Evolutionary conservation across 2,113 vertebrate species (phyloP).

Genomic region (Acinonyx jubatus): DNA sequence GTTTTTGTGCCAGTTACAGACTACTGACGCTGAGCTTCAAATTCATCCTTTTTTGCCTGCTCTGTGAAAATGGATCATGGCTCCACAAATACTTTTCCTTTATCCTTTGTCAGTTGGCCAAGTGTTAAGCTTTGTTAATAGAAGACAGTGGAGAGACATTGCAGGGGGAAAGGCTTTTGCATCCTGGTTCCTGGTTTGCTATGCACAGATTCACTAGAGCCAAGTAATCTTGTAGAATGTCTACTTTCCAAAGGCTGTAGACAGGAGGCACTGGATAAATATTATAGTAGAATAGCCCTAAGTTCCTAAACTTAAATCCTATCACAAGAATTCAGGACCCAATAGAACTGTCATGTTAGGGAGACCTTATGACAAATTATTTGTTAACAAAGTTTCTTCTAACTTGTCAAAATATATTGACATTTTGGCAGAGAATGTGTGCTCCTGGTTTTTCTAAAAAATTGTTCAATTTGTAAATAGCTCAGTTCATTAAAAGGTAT

Average conservation of each 20-base stretch:
- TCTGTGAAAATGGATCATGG: background rate
- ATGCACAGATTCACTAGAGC: background rate
- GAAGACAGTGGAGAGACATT: background rate
- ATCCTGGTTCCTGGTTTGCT: background rate
- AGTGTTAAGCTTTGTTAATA: background rate
- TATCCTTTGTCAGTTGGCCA: background rate
- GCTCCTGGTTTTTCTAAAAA: background rate
- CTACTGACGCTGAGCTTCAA: background rate
- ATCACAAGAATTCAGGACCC: background rate
- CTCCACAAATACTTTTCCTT: background rate
- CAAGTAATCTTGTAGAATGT: background rate
- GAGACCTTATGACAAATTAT: background rate
- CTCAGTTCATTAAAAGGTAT: background rate
- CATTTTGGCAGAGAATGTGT: background rate
- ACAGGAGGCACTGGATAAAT: background rate
- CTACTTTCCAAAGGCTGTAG: background rate
- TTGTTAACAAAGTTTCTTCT: slow-evolving; percentile 25
- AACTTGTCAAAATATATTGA: background rate
- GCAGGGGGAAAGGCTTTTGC: background rate
- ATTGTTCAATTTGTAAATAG: background rate
- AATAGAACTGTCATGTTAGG: background rate
- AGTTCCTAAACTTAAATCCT: background rate
- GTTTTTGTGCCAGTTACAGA: background rate
- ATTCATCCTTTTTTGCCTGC: background rate
- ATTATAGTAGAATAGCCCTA: background rate